Percentiles rank a stretch among this genome's conserved stretches.
phyloP scores from a whole-genome alignment of 2,113 vertebrate genomes.

The Centrocercus urophasianus region DNA sequence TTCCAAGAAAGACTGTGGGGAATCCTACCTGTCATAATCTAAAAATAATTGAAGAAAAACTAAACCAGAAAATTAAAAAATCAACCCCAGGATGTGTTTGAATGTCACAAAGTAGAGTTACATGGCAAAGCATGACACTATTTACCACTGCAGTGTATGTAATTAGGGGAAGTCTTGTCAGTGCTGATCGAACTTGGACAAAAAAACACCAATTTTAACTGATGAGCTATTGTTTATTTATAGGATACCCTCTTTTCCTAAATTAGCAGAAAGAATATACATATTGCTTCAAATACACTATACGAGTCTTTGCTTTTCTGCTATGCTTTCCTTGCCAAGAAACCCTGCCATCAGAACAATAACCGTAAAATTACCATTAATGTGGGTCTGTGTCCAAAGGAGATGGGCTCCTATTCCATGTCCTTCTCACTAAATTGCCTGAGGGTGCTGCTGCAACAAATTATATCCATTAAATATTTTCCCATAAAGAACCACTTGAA shows the following conservation, averaged over 20 bases:
- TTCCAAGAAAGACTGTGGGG: not conserved
- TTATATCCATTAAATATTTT: not conserved
- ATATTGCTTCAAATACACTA: not conserved
- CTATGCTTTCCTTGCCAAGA: not conserved
- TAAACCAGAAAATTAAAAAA: not conserved
- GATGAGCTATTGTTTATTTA: slow-evolving; percentile 26
- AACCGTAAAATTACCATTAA: not conserved
- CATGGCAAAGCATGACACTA: not conserved
- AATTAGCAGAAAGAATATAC: not conserved
- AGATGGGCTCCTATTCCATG: not conserved
- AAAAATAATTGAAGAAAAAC: slow-evolving; percentile 14
- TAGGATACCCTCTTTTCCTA: not conserved
- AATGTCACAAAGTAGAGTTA: not conserved
- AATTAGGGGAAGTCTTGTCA: not conserved
- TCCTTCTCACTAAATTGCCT: not conserved
- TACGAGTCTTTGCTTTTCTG: not conserved
- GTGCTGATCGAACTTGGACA: not conserved
- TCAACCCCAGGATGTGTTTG: not conserved
- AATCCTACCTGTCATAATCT: not conserved
- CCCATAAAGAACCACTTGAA: not conserved
- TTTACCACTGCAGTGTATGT: not conserved
- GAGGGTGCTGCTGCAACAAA: not conserved
- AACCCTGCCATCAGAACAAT: not conserved
- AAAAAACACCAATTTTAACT: slow-evolving; percentile 2
- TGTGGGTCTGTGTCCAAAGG: not conserved